phyloP scores from a whole-genome alignment of 2,888 invertebrate species.

The Helleia helle region DNA sequence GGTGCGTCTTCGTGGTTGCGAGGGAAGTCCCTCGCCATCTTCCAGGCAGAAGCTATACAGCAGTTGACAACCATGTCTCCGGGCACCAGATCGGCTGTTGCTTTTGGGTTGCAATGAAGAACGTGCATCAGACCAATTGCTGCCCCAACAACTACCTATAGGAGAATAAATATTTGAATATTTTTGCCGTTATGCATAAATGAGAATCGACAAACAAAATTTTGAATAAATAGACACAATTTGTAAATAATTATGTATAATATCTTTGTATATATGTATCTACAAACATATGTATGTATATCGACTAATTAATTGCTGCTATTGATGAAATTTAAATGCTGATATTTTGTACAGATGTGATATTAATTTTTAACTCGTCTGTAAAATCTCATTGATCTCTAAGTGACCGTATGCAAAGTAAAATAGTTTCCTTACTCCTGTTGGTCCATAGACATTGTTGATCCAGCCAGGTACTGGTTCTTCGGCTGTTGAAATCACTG shows the following conservation, averaged over 20 bases:
- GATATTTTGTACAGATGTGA: no score
- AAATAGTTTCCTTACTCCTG: constrained; percentile 73
- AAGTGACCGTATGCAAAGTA: no score
- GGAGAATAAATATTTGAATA: background rate
- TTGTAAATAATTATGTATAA: no score
- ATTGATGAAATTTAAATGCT: no score
- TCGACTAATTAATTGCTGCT: no score
- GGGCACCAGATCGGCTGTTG: constrained; percentile 83
- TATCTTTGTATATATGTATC: no score
- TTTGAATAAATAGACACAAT: no score
- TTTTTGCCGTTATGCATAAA: no score
- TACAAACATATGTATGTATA: no score
- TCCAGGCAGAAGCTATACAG: constrained; percentile 80
- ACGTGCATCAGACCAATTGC: constrained; percentile 82
- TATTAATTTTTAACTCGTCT: no score
- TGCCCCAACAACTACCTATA: constrained; percentile 73
- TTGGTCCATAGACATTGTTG: constrained; percentile 83
- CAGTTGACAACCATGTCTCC: constrained; percentile 86
- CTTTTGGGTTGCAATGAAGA: constrained; percentile 76
- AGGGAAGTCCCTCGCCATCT: constrained; percentile 53
- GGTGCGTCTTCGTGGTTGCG: constrained; percentile 51
- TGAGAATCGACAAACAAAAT: no score
- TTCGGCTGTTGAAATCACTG: constrained; percentile 68
- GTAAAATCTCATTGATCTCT: no score
- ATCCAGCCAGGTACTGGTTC: constrained; percentile 80